Percentiles rank a stretch among this genome's conserved stretches.
phyloP scores from a whole-genome alignment of 1,140 invertebrate genomes.

The Drosophila ogumai region DNA sequence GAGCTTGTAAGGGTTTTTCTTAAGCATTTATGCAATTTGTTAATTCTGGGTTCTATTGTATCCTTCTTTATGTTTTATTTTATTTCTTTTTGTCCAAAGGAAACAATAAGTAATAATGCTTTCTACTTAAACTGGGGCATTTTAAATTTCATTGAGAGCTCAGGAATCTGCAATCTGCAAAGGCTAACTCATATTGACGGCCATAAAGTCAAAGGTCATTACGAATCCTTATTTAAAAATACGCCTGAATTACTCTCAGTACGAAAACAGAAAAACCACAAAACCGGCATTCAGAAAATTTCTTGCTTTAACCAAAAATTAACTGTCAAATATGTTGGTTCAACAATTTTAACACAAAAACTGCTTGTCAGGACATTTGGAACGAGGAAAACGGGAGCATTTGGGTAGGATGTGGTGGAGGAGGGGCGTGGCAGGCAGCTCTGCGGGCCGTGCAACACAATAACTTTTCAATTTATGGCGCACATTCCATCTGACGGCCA shows the following conservation, averaged over 20 bases:
- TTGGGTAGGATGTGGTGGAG: not conserved
- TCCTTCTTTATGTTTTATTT: not conserved
- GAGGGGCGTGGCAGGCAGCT: conserved; percentile 11
- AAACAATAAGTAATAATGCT: not conserved
- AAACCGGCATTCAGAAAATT: conserved; percentile 50
- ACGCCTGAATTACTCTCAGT: not conserved
- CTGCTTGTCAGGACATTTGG: conserved; percentile 72
- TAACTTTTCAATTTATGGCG: conserved; percentile 82
- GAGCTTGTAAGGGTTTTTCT: conserved; percentile 40
- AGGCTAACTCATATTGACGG: conserved; percentile 9
- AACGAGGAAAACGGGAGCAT: conserved; percentile 14
- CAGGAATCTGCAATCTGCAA: not conserved
- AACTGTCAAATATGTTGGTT: conserved; percentile 83
- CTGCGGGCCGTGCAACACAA: conserved; percentile 66
- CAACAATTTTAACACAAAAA: conserved; percentile 70
- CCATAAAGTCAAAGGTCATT: conserved; percentile 6
- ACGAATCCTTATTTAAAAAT: conserved; percentile 3
- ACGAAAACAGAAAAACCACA: conserved; percentile 11
- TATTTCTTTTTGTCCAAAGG: not conserved
- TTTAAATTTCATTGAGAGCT: no score
- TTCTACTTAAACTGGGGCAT: not conserved
- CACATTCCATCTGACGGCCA: conserved; percentile 81
- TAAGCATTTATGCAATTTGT: conserved; percentile 56
- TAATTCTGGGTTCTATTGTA: conserved; percentile 57
- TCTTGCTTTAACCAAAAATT: conserved; percentile 72